Conservation (phyloP, 2,888 invertebrate genomes). For the Stictocephala bisonia region DNA sequence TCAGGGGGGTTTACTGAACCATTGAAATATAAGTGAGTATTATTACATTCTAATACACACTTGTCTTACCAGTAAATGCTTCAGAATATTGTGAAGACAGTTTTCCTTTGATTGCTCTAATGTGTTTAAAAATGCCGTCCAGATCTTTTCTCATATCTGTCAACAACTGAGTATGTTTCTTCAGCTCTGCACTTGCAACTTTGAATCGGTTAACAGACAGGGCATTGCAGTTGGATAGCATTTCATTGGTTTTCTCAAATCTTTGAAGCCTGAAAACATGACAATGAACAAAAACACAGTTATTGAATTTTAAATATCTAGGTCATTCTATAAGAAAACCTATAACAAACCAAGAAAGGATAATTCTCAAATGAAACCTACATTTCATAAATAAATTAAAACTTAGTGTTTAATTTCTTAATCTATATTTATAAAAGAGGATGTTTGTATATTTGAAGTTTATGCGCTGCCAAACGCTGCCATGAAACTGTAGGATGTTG, state of each 20-base stretch:
- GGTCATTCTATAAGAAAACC: no score
- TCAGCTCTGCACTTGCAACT: conserved; percentile 88
- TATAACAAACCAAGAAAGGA: not conserved
- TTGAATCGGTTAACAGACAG: conserved; percentile 90
- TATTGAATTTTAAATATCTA: no score
- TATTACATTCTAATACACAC: conserved; percentile 58
- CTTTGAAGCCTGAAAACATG: conserved; percentile 87
- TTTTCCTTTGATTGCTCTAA: conserved; percentile 85
- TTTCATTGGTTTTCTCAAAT: conserved; percentile 99
- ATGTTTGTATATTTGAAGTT: no score
- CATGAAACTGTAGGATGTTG: no score
- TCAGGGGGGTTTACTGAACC: conserved; percentile 9
- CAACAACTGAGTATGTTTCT: conserved; percentile 87
- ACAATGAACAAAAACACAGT: no score
- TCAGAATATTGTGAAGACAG: conserved; percentile 67
- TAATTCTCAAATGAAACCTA: not conserved
- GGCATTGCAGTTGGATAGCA: conserved; percentile 96
- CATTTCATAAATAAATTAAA: not conserved
- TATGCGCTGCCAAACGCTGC: no score
- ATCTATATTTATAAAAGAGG: no score
- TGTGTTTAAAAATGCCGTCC: conserved; percentile 93
- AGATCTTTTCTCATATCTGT: conserved; percentile 94
- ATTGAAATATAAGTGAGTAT: conserved; percentile 53
- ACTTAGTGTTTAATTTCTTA: no score
- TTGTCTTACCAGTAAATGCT: conserved; percentile 66